Evolutionary conservation across 2,113 vertebrate species (phyloP).

Genomic region (Chascanopsetta lugubris): DNA sequence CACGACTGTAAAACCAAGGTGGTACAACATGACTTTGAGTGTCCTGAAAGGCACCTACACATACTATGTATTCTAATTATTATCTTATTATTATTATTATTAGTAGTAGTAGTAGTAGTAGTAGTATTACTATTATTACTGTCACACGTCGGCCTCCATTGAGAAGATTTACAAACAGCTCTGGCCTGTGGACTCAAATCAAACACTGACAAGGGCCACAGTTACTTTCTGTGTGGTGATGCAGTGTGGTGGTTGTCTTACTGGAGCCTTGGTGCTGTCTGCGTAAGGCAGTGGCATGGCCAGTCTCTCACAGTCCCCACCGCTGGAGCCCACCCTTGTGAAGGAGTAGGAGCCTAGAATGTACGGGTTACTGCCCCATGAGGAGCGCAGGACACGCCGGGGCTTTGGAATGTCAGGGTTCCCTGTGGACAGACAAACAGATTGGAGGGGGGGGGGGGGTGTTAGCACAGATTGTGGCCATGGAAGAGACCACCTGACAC

Average conservation of each 20-base stretch:
- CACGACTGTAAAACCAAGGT: no score
- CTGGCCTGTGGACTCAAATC: no score
- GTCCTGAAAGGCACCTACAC: no score
- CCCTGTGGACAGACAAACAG: conserved; percentile 75
- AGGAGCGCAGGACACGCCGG: conserved; percentile 92
- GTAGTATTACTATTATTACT: no score
- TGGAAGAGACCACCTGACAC: neutral
- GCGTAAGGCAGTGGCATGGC: conserved; percentile 93
- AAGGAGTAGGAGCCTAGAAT: conserved; percentile 97
- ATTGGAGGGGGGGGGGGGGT: neutral
- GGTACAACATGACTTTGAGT: no score
- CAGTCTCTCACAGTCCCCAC: conserved; percentile 92
- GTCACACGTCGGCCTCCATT: no score
- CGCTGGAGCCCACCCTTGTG: conserved; percentile 95
- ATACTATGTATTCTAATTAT: no score
- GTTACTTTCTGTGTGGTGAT: no score
- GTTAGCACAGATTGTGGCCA: neutral
- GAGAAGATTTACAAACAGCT: no score
- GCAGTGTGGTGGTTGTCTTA: conserved; percentile 72
- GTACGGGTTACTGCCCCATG: conserved; percentile 94
- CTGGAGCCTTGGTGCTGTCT: conserved; percentile 92
- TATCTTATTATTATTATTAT: no score
- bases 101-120: no score
- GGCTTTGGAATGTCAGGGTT: conserved; percentile 98
- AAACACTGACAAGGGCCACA: no score